These are phyloP conservation scores for Catagonus wagneri DNA, from an alignment of 2,113 vertebrate genomes.

Conservation along the genomic window DNA sequence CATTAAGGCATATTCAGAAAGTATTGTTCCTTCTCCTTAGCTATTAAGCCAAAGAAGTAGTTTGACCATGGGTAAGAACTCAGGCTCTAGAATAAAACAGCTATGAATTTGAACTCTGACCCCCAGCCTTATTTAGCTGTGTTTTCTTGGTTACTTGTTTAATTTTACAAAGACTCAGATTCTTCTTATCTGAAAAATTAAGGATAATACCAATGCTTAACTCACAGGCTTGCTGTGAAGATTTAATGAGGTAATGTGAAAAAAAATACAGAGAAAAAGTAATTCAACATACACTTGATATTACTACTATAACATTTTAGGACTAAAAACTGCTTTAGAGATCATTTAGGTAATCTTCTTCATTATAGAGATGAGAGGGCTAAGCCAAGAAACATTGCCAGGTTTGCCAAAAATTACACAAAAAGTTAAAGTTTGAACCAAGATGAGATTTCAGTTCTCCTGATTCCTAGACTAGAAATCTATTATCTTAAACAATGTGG, in stretches of 20 bases:
- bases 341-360: too few species aligned
- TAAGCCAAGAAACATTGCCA: background rate
- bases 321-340: background rate
- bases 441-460: background rate
- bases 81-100: background rate
- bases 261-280: background rate
- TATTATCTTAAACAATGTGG: background rate
- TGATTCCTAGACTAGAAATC: background rate
- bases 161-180: background rate
- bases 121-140: background rate
- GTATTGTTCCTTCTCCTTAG: too few species aligned
- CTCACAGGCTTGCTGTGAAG: background rate
- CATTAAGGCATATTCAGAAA: background rate
- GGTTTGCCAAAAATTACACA: background rate
- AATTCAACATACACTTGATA: background rate
- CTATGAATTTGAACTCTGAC: background rate
- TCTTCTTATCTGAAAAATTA: constrained; percentile 14
- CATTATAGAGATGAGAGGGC: background rate
- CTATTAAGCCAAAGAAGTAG: background rate
- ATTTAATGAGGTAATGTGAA: background rate
- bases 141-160: background rate
- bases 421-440: background rate
- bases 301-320: background rate
- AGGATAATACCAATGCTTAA: background rate
- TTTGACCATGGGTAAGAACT: background rate